A percentile compares a stretch with the other conserved stretches of the same genome.
Conservation (phyloP, 2,888 invertebrate species). For the Polyommatus icarus region DNA sequence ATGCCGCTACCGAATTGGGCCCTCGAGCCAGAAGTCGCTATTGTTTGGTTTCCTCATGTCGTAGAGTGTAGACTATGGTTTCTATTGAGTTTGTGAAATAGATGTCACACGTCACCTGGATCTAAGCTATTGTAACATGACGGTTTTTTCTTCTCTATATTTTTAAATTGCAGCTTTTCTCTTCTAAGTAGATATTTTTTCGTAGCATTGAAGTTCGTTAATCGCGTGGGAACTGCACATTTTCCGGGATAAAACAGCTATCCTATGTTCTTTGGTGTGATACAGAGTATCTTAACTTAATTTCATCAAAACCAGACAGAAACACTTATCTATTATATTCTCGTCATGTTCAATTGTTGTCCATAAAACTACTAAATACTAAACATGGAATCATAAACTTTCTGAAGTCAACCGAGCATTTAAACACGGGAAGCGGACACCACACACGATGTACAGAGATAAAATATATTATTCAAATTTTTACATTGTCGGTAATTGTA, state of each 20-base stretch:
- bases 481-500: slow-evolving; percentile 12
- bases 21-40: background rate
- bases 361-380: background rate
- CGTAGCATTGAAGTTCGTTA: no score
- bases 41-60: background rate
- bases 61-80: background rate
- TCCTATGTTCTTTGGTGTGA: no score
- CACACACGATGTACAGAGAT: background rate
- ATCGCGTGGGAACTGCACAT: no score
- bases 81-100: background rate
- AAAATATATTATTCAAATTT: background rate
- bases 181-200: background rate
- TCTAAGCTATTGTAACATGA: background rate
- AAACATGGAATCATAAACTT: background rate
- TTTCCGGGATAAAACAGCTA: no score
- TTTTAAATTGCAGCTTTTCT: background rate
- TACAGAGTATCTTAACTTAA: no score
- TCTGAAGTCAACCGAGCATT: slow-evolving; percentile 4
- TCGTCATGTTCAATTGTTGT: background rate
- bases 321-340: no score
- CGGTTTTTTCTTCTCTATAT: background rate
- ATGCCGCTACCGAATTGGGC: slow-evolving; percentile 42
- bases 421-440: slow-evolving; percentile 3
- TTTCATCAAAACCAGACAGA: no score
- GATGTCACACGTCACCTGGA: background rate